Evolutionary conservation across 2,797 vertebrate genomes (phyloP), one percentile per base, ranked within the genome.

Genomic region (Brachyrhaphis roseni): DNA sequence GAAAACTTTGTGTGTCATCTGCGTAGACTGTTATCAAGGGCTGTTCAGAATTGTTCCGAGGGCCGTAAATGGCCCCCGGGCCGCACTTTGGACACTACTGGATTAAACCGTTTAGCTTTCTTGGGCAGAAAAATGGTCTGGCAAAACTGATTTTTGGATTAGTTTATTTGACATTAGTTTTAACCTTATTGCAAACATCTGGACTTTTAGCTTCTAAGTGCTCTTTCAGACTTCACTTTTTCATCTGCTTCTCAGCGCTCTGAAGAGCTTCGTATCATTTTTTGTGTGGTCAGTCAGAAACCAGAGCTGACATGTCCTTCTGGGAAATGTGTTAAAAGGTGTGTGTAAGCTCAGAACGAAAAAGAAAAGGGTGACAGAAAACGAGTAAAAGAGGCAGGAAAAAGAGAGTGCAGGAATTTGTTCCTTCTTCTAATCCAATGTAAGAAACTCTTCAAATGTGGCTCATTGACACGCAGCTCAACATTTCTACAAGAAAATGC

Each of bases 241-340:
- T 46, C 15, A 41, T 10, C 28, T 5, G 26, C 36, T 34, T 39
- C 45, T 74, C 64, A 16, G 5, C 8, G 5, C 78, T 71, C 75
- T 86, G 68, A 84, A 78, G 45, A 75, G 73, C 74, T 74, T 71
- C 43, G 20, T 79, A 80, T 86, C 55, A 83, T 80, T 87, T 51
- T 75, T 55, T 84, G 83, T 84, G 84, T 76, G 72, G 84, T 85
- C 68, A 55, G 77, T 72, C 78, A 81, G 82, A 87, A 85, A 83
- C 68, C 70, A 26, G 78, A 73, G 75, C 36, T 62, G 81, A 80
- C 78, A 53, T 76, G 73, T 76, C 85, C 84, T 72, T 23, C 77
- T 85, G 81, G 85, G 86, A 83, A 83, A 88, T 76, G 80, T 81
- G 79, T 71, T 87, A 79, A 87, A 78, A 80, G 77, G 85, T 75